phyloP scores from a whole-genome alignment of 2,888 invertebrate genomes.

The Germaria angustata region DNA sequence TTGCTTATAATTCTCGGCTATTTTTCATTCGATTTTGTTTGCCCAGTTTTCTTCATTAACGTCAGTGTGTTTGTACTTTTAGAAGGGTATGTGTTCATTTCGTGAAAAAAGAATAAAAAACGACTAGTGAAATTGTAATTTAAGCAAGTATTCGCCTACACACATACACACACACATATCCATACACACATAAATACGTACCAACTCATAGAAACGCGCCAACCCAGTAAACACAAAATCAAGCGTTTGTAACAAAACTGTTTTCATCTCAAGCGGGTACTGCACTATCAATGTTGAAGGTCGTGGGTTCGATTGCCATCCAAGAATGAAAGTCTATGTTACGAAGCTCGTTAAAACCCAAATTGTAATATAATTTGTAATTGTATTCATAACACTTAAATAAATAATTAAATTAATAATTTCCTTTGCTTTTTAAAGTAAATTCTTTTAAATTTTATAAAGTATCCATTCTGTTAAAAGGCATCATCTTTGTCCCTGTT shows the following conservation, averaged over 20 bases:
- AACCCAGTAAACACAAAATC: not conserved
- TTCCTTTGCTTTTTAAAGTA: no score
- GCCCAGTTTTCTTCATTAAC: not conserved
- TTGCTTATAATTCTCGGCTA: not conserved
- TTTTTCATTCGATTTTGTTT: not conserved
- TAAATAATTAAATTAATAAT: no score
- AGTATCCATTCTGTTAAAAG: no score
- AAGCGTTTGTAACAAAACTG: not conserved
- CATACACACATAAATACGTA: not conserved
- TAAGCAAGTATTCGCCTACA: conserved; percentile 10
- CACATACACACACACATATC: not conserved
- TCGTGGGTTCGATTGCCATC: no score
- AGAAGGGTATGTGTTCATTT: conserved; percentile 34
- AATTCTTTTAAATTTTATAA: no score
- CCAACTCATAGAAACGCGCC: not conserved
- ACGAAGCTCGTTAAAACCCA: no score
- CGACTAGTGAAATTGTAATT: conserved; percentile 54
- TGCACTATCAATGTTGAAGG: no score
- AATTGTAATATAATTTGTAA: no score
- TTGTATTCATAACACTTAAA: no score
- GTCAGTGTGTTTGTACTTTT: not conserved
- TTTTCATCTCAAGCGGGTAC: no score
- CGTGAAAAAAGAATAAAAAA: conserved; percentile 25
- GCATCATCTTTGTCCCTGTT: no score
- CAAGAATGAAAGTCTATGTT: no score